Conservation (phyloP, 2,888 invertebrate species). For the Tortricodes alternella region DNA sequence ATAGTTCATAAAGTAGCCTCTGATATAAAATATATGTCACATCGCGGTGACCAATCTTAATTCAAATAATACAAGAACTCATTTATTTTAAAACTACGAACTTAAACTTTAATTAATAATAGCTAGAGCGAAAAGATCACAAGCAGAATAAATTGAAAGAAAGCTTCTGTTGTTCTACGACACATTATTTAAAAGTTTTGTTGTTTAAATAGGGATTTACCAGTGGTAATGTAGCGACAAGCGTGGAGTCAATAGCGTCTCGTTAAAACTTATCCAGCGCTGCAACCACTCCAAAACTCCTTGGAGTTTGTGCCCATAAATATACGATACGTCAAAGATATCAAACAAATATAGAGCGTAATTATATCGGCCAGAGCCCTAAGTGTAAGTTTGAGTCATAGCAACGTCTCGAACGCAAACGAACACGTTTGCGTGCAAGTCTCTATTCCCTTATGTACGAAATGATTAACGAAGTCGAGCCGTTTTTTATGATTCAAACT, state of each 20-base stretch:
- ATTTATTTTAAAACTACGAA: background rate
- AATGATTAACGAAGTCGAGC: too few relatives aligned
- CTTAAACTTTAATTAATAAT: background rate
- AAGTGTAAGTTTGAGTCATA: too few relatives aligned
- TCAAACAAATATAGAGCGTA: background rate
- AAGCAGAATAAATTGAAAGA: conserved; percentile 4
- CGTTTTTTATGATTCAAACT: too few relatives aligned
- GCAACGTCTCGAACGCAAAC: too few relatives aligned
- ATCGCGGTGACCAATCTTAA: too few relatives aligned
- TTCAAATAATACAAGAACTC: too few relatives aligned
- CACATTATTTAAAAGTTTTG: conserved; percentile 46
- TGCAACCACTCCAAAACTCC: conserved; percentile 50
- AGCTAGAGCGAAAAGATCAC: conserved; percentile 1
- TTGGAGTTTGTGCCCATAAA: background rate
- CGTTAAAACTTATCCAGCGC: conserved; percentile 60
- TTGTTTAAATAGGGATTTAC: conserved; percentile 62
- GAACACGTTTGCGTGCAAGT: too few relatives aligned
- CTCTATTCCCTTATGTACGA: too few relatives aligned
- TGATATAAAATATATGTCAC: too few relatives aligned
- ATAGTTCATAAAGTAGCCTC: too few relatives aligned
- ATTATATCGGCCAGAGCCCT: too few relatives aligned
- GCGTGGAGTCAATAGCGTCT: conserved; percentile 64
- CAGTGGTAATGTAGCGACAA: conserved; percentile 54
- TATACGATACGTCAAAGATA: background rate
- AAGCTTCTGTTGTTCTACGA: conserved; percentile 4